Conservation (phyloP, 2,888 invertebrate genomes). For the Arrhopalites spinosus region DNA sequence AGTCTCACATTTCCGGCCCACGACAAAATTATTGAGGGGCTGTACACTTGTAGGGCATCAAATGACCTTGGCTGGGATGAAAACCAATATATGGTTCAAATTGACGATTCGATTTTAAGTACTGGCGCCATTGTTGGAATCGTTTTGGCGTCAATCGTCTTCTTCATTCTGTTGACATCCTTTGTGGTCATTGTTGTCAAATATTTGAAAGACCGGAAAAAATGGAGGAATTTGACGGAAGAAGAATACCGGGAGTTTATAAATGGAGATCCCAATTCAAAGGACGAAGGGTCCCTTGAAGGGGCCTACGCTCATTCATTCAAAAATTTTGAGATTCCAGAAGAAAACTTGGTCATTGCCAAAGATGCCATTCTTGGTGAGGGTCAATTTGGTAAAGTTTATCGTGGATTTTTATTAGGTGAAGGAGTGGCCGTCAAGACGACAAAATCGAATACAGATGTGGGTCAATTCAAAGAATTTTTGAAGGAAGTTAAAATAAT, state of each 20-base stretch:
- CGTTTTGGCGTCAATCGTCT: too few relatives aligned
- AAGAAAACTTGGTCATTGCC: neutral
- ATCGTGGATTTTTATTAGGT: neutral
- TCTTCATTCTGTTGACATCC: too few relatives aligned
- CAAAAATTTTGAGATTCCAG: neutral
- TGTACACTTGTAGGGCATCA: too few relatives aligned
- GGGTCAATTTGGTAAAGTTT: neutral
- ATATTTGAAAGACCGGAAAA: neutral
- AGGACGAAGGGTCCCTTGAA: neutral
- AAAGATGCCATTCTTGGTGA: neutral
- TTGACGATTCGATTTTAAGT: too few relatives aligned
- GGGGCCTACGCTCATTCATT: neutral
- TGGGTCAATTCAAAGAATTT: neutral
- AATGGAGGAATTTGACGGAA: neutral
- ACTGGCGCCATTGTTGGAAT: too few relatives aligned
- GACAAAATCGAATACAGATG: neutral
- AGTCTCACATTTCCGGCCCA: too few relatives aligned
- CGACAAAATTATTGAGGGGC: too few relatives aligned
- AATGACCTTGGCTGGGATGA: too few relatives aligned
- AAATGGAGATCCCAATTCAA: neutral
- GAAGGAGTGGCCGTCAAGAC: neutral
- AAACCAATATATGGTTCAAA: too few relatives aligned
- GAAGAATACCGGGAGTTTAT: neutral
- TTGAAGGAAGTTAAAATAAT: slow-evolving; percentile 1
- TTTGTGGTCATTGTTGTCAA: too few relatives aligned